These are phyloP conservation scores for Glareola pratincola DNA, from an alignment of 2,113 vertebrate genomes.

Conservation along the genomic window DNA sequence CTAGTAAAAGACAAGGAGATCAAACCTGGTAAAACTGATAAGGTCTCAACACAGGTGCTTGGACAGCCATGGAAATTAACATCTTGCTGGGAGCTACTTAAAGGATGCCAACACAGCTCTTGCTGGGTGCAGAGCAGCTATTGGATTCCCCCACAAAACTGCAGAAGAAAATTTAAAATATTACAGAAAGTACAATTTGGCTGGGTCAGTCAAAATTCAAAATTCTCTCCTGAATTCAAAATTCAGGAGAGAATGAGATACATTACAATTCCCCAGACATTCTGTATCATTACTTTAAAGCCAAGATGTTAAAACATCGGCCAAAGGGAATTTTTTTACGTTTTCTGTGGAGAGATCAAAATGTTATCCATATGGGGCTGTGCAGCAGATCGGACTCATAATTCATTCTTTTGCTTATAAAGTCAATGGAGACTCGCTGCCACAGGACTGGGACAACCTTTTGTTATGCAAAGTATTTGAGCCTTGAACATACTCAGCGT, in stretches of 20 bases:
- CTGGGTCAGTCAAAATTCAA: not conserved
- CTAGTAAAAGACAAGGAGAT: not conserved
- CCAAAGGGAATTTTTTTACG: not conserved
- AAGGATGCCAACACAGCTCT: not conserved
- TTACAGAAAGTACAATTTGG: not conserved
- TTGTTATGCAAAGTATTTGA: not conserved
- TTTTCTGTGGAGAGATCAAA: not conserved
- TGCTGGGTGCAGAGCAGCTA: not conserved
- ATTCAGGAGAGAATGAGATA: not conserved
- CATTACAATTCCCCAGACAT: not conserved
- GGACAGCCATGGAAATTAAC: not conserved
- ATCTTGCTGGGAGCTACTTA: not conserved
- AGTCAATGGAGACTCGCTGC: not conserved
- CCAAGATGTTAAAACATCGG: not conserved
- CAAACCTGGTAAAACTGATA: not conserved
- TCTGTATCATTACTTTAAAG: not conserved
- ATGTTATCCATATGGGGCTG: not conserved
- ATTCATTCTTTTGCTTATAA: not conserved
- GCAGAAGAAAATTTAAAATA: not conserved
- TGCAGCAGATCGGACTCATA: not conserved
- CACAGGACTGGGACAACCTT: not conserved
- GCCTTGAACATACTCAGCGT: accelerated
- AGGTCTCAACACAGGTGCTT: not conserved
- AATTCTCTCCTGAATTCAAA: too few relatives aligned
- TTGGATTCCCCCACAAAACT: not conserved